These are phyloP conservation scores for Amphipoea lucens DNA, from an alignment of 2,888 invertebrate species.

Conservation along the genomic window DNA sequence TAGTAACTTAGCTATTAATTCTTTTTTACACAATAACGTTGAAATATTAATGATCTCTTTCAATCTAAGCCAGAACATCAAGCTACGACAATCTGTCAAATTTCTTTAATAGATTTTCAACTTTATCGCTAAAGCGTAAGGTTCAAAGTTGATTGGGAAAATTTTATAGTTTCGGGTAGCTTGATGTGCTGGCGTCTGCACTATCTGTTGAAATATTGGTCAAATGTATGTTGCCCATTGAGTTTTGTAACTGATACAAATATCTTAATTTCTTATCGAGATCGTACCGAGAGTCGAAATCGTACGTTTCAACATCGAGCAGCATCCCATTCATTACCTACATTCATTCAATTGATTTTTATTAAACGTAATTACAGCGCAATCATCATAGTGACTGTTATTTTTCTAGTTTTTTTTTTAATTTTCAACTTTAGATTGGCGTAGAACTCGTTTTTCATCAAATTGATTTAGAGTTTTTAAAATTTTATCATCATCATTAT, in stretches of 20 bases:
- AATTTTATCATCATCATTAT: neutral
- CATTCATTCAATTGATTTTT: slow-evolving; percentile 12
- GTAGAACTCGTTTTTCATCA: neutral
- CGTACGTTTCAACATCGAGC: neutral
- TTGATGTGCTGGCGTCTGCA: too few species aligned
- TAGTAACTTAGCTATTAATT: neutral
- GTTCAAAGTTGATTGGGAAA: too few species aligned
- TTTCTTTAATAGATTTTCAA: too few species aligned
- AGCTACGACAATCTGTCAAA: too few species aligned
- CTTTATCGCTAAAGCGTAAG: too few species aligned
- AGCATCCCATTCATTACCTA: neutral
- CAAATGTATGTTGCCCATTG: too few species aligned
- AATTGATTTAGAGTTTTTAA: neutral
- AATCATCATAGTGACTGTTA: neutral
- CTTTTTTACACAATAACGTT: neutral
- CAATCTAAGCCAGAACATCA: neutral
- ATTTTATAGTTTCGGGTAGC: too few species aligned
- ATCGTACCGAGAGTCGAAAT: too few species aligned
- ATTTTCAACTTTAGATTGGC: neutral
- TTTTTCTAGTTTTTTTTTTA: neutral
- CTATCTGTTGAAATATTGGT: neutral
- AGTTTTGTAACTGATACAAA: neutral
- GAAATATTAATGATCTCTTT: slow-evolving; percentile 17
- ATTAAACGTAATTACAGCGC: neutral
- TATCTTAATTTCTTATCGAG: too few species aligned